These are phyloP conservation scores for Danio aesculapii DNA, from an alignment of 2,797 vertebrate genomes.

Conservation along the genomic window DNA sequence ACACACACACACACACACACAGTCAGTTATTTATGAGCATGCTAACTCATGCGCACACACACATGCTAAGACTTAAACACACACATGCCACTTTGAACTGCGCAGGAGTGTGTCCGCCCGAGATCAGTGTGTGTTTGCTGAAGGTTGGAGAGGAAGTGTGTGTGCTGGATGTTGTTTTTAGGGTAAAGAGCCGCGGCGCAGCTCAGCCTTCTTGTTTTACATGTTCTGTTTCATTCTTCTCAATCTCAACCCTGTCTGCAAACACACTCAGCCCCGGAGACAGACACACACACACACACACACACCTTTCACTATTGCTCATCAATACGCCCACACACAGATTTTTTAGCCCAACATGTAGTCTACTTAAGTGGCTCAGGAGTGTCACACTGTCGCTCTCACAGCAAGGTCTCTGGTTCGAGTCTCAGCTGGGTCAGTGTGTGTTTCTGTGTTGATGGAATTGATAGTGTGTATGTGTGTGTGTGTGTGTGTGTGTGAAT, in stretches of 20 bases:
- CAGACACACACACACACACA: not conserved
- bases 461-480: too few species aligned
- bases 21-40: slow-evolving; percentile 16
- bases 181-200: slow-evolving; percentile 47
- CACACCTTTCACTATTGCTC: slow-evolving; percentile 1
- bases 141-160: slow-evolving; percentile 55
- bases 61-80: slow-evolving; percentile 28
- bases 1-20: not conserved
- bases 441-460: too few species aligned
- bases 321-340: not conserved
- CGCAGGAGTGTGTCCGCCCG: slow-evolving; percentile 19
- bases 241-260: slow-evolving; percentile 26
- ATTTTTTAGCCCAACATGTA: too few species aligned
- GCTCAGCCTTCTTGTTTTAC: slow-evolving; percentile 69
- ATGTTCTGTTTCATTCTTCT: slow-evolving; percentile 66
- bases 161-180: slow-evolving; percentile 46
- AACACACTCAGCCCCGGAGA: slow-evolving; percentile 48
- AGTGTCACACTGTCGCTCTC: too few species aligned
- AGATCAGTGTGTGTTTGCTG: slow-evolving; percentile 63
- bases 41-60: slow-evolving; percentile 8
- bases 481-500: too few species aligned
- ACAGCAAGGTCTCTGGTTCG: too few species aligned
- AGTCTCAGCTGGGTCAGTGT: too few species aligned
- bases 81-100: slow-evolving; percentile 49
- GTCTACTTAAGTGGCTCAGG: too few species aligned